These are phyloP conservation scores for Steinernema khuongi DNA, from an alignment of 1,140 invertebrate genomes.

Conservation along the genomic window DNA sequence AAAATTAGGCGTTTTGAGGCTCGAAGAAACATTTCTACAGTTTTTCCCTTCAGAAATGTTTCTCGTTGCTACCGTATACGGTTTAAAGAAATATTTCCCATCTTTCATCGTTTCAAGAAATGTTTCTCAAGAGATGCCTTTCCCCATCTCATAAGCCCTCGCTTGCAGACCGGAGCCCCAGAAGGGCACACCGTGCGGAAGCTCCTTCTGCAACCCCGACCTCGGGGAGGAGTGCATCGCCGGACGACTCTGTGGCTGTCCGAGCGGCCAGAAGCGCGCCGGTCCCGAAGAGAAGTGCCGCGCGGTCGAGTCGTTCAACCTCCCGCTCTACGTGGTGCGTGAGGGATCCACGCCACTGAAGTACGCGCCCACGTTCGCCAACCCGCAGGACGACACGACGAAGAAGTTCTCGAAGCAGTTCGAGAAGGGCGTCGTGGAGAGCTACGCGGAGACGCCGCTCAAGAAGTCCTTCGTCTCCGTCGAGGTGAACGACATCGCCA, in stretches of 20 bases:
- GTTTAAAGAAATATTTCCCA: too few species aligned
- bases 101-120: too few species aligned
- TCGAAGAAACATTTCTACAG: background rate
- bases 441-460: constrained; percentile 33
- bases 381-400: constrained; percentile 24
- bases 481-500: constrained; percentile 41
- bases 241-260: constrained; percentile 39
- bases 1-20: background rate
- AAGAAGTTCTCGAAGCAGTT: constrained; percentile 30
- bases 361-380: constrained; percentile 28
- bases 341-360: constrained; percentile 27
- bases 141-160: background rate
- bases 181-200: constrained; percentile 37
- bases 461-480: constrained; percentile 29
- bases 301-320: constrained; percentile 31
- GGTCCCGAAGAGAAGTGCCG: constrained; percentile 19
- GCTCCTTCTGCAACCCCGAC: constrained; percentile 34
- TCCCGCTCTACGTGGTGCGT: constrained; percentile 37
- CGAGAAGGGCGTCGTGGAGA: constrained; percentile 35
- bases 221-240: constrained; percentile 43
- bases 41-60: too few species aligned
- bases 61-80: too few species aligned
- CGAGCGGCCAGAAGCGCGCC: constrained; percentile 36
- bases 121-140: too few species aligned
- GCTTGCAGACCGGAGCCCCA: constrained; percentile 19